These are phyloP conservation scores for Salvator merianae DNA, from an alignment of 2,113 vertebrate genomes.

Conservation along the genomic window DNA sequence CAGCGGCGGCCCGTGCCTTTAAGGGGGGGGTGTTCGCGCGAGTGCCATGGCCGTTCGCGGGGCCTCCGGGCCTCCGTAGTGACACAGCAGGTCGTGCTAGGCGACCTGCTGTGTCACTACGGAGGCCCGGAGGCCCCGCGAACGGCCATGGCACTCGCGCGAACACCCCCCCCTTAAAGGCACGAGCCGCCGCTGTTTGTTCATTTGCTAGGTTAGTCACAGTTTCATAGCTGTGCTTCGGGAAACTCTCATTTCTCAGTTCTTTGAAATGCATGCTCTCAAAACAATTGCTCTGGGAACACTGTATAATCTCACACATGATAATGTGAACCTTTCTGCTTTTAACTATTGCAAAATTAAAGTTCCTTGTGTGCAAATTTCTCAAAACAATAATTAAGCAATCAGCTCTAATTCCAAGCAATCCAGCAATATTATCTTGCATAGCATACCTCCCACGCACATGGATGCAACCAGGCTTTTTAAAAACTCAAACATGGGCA, in stretches of 20 bases:
- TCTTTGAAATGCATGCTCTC: not conserved
- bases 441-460: constrained; percentile 26
- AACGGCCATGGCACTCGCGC: too few relatives aligned
- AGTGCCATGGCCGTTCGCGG: too few relatives aligned
- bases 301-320: not conserved
- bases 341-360: constrained; percentile 15
- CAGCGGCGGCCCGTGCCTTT: too few relatives aligned
- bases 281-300: not conserved
- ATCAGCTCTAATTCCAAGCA: constrained; percentile 9
- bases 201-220: not conserved
- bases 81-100: too few relatives aligned
- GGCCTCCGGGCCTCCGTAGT: too few relatives aligned
- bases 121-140: too few relatives aligned
- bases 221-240: not conserved
- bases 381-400: constrained; percentile 27
- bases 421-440: constrained; percentile 24
- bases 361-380: constrained; percentile 17
- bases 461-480: constrained; percentile 3
- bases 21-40: too few relatives aligned
- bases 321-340: not conserved
- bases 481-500: not conserved
- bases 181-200: too few relatives aligned
- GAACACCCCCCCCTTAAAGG: too few relatives aligned
- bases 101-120: too few relatives aligned
- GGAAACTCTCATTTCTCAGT: not conserved